Base-by-base conservation (phyloP, 2,888 invertebrate genomes). In the Nomada flava region DNA sequence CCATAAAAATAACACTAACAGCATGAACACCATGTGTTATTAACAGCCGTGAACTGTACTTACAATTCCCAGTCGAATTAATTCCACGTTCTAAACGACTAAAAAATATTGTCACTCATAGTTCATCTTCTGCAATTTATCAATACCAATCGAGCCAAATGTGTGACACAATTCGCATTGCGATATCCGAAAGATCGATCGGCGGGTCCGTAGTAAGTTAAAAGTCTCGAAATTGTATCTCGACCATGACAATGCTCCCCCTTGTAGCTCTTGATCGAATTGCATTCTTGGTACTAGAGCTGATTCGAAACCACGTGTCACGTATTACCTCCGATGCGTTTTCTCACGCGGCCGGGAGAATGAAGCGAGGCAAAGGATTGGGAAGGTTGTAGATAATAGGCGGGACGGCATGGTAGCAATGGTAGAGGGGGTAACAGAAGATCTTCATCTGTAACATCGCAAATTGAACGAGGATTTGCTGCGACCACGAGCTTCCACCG, bases 401-500 rank as follows among this genome's bases (percentile, higher is more conserved):
- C 82, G 64, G 78, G 67, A 52, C 50, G 68, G 65, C 52, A 69
- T 63, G 71, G 76, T 62, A 65, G 73, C 79, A 57, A 52, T 44
- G 71, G 23, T 20, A 42, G 73, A 47, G 70, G 76, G 84, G 82
- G 74, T 83, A 86, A 85, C 86, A 82, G 82, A 83, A 81, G 89
- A 88, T 90, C 89, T 88, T 91, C 89, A 88, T 90, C 91, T 89
- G 91, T 91, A 92, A 91, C 91, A 91, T 89, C 89, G 90, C 89
- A 92, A 91, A 92, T 92, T 92, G 92, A 92, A 91, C 91, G 91
- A 87, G 89, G 91, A 91, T 92, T 91, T 88, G 90, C 89, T 89
- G 89, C 91, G 91, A 91, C 90, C 90, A 84, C 91, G 85, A 89
- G 87, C 86, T 82, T 88, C 90, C 88, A 92, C 91, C 92, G 90